Evolutionary conservation across 2,888 invertebrate species (phyloP).

Genomic region (Thymelicus acteon): DNA sequence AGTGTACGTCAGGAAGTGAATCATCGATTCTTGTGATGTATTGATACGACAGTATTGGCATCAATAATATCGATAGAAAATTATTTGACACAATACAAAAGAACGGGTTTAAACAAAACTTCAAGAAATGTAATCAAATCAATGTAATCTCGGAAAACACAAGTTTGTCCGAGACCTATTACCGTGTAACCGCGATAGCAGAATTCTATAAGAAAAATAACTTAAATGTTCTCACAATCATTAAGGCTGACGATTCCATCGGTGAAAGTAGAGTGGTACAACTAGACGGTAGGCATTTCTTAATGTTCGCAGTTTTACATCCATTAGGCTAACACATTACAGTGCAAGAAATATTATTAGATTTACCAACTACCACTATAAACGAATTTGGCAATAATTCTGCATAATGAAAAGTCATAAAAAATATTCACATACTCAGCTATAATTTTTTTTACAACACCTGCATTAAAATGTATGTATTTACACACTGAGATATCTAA

Average conservation of each 20-base stretch:
- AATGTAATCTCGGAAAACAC: background rate
- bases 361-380: background rate
- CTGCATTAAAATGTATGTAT: too few species aligned
- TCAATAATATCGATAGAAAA: background rate
- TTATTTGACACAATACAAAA: background rate
- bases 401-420: too few species aligned
- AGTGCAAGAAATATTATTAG: background rate
- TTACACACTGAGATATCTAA: background rate
- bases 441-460: too few species aligned
- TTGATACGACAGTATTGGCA: background rate
- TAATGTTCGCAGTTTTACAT: slow-evolving; percentile 39
- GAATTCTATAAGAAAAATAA: slow-evolving; percentile 38
- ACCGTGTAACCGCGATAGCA: slow-evolving; percentile 18
- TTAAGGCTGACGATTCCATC: slow-evolving; percentile 43
- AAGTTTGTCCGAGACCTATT: slow-evolving; percentile 16
- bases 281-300: slow-evolving; percentile 36
- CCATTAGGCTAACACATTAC: slow-evolving; percentile 20
- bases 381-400: background rate
- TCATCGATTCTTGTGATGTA: slow-evolving; percentile 29
- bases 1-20: slow-evolving; percentile 41
- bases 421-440: too few species aligned
- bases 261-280: slow-evolving; percentile 43
- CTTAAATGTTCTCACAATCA: slow-evolving; percentile 42
- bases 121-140: too few species aligned
- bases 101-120: too few species aligned